Evolutionary conservation across 2,888 invertebrate species (phyloP), one percentile per base, ranked within the genome.

Genomic region (Drosophila neutralis): DNA sequence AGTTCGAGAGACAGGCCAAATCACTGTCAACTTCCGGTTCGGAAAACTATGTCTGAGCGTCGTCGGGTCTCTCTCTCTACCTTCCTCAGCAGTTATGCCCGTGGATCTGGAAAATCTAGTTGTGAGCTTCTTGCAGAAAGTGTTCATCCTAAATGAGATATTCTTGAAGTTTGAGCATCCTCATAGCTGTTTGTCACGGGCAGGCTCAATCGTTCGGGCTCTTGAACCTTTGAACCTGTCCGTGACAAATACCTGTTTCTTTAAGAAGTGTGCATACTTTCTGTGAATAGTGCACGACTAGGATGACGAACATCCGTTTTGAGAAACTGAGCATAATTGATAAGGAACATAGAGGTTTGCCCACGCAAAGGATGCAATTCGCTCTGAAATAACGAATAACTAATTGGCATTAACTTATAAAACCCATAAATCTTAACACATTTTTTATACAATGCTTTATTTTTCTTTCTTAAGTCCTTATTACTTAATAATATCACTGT

Each of bases 1-100:
- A 92, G 63, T 91, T 91, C 57, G 91, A 91, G 27, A 86, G 73
- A 42, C 66, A 72, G 38, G 52, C 73, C 1, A 81, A 69, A 29
- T 31, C 59, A 24, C 1, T 52, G 8, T n/a, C 66, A 24, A 49
- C 45, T 56, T 45, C 56, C 35, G 61, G 15, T 11, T 59, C 64
- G 31, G 42, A 29, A 7, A 45, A 58, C 13, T n/a, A 33, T 36
- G 74, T 61, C 45, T 68, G 27, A 73, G n/a, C 35, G 60, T 48
- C 8, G 15, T 29, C 29, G 49, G 36, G 6, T 10, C 4, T 7
- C 7, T 10, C 51, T 36, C 15, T 29, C 29, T 31, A 57, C 1
- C 31, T 42, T 31, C 29, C n/a, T 29, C 33, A 11, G 2, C 29
- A 36, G n/a, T 51, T 36, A 36, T 27, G 29, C 5, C 13, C 13